Evolutionary conservation across 2,888 invertebrate genomes (phyloP).

Genomic region (Boloria euphrosyne): DNA sequence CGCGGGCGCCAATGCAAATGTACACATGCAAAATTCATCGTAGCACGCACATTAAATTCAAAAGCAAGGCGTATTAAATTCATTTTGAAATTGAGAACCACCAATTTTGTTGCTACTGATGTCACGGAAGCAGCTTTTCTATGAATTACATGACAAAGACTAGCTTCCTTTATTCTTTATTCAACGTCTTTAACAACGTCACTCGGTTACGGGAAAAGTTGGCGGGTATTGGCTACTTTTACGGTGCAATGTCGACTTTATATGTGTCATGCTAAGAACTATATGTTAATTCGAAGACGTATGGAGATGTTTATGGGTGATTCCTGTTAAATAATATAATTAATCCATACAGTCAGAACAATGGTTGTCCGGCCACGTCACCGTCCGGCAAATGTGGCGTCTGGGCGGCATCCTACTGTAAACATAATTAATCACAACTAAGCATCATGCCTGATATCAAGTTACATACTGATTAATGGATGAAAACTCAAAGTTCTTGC

Average conservation of each 20-base stretch:
- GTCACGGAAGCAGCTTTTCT: conserved; percentile 30
- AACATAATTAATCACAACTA: conserved; percentile 55
- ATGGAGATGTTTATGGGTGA: conserved; percentile 30
- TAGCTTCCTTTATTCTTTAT: conserved; percentile 35
- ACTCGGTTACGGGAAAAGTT: conserved; percentile 31
- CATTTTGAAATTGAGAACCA: conserved; percentile 45
- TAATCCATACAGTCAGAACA: conserved; percentile 50
- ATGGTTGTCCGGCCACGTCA: conserved; percentile 70
- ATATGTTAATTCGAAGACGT: neutral
- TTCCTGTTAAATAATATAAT: conserved; percentile 43
- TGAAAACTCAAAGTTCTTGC: conserved; percentile 36
- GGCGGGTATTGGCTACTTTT: neutral
- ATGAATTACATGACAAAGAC: conserved; percentile 40
- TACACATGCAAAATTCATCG: conserved; percentile 49
- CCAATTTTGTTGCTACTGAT: neutral
- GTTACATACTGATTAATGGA: conserved; percentile 41
- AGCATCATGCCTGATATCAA: conserved; percentile 35
- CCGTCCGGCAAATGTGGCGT: conserved; percentile 52
- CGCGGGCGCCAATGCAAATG: conserved; percentile 52
- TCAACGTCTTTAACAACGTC: conserved; percentile 29
- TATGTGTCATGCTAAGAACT: conserved; percentile 18
- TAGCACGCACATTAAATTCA: conserved; percentile 49
- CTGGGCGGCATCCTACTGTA: conserved; percentile 66
- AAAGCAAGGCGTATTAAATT: conserved; percentile 46
- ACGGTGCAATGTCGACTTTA: conserved; percentile 19